Evolutionary conservation across 2,888 invertebrate species (phyloP), one percentile per base, ranked within the genome.

Genomic region (Lagria hirta): DNA sequence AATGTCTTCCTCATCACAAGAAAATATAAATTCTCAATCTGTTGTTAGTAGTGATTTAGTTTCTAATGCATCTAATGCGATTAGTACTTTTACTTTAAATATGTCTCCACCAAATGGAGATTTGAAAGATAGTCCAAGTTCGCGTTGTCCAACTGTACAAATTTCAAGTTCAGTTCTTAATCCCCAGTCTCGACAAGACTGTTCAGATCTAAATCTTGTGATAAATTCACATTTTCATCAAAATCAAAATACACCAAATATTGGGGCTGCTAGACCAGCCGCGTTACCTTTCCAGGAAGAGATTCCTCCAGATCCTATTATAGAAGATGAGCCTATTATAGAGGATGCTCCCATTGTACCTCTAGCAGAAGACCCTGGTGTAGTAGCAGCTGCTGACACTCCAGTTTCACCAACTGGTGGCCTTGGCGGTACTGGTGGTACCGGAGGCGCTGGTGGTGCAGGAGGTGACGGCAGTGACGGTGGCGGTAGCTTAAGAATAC

Each of bases 161-260:
- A 69, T 81, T 1, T 76, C 79, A 2, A 49, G 70, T 74, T 43
- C 78, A 70, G 58, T 80, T 70, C 51, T 78, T 71, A 51, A 48
- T 6, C 63, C 77, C 68, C 74, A 75, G 3, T 75, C 79, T 60
- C 77, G 73, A 28, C 82, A 83, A 63, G 82, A 77, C 3, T 85
- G 85, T 55, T 81, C 82, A 0, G 84, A 84, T 69, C 68, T 84
- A 45, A 84, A 82, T 60, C 79, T 85, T 41, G 80, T 83, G 8
- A 80, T 85, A 2, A 84, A 84, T 51, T 83, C 84, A 0, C 82
- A 84, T 57, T 75, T 83, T 2, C 72, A 82, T 22, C 83, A 81
- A 53, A 64, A 66, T 32, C 38, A 49, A 13, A 48, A 26, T 1
- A 66, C 41, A 11, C 35, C 35, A 4, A 13, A 43, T 10, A 65